Percentiles rank a stretch among this genome's conserved stretches.
phyloP scores from a whole-genome alignment of 1,140 invertebrate species.

The Mamestra configurata region DNA sequence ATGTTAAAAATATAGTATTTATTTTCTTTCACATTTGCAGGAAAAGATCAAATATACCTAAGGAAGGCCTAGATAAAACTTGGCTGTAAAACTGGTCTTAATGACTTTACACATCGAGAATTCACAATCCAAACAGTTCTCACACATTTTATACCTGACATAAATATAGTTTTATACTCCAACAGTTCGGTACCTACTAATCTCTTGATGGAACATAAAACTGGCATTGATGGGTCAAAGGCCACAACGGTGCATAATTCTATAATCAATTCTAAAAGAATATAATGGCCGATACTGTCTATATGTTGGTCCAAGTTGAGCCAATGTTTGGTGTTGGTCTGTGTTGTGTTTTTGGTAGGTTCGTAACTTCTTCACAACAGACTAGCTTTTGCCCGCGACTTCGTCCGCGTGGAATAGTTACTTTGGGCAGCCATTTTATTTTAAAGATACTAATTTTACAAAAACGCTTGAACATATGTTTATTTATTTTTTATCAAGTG shows the following conservation, averaged over 20 bases:
- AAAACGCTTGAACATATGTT: no score
- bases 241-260: conserved; percentile 34
- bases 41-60: no score
- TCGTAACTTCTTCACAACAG: not conserved
- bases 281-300: conserved; percentile 4
- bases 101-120: not conserved
- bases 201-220: conserved; percentile 21
- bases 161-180: conserved; percentile 16
- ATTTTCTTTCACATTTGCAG: no score
- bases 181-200: conserved; percentile 3
- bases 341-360: not conserved
- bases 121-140: not conserved
- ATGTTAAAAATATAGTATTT: no score
- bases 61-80: not conserved
- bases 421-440: no score
- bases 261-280: conserved; percentile 38
- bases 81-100: not conserved
- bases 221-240: conserved; percentile 18
- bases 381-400: no score
- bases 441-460: no score
- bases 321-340: not conserved
- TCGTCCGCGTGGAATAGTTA: no score
- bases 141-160: conserved; percentile 21
- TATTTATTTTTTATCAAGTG: no score
- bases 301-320: not conserved